Evolutionary conservation across 2,888 invertebrate genomes (phyloP), one percentile per base, ranked within the genome.

Genomic region (Timema cristinae): DNA sequence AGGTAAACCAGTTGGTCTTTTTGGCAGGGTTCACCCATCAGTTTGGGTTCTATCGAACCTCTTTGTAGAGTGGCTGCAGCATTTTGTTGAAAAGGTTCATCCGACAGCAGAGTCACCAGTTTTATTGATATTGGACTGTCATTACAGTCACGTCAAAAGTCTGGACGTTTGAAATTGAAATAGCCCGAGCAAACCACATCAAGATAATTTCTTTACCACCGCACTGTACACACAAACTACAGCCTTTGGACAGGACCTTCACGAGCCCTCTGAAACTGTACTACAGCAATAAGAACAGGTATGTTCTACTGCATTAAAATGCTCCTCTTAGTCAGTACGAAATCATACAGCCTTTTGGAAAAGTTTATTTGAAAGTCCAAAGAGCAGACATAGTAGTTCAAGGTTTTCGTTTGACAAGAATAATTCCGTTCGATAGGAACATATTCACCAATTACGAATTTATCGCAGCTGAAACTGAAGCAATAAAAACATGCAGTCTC

Each of bases 311-410:
- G 66, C 32, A 66, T 66, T 66, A 32, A 10, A 49, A n/a, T 10
- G 49, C 15, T 13, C 66, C 16, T 48, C 9, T 66, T 15, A 49
- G 47, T 66, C 66, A 11, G 9, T 66, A 66, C 4, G 48, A 66
- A 32, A n/a, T 66, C n/a, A 66, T 47, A 47, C 47, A 66, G 49
- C 32, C 66, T n/a, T 66, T 66, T 32, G 66, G 66, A 5, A 66
- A 66, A 2, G 10, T 13, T 48, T 66, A 66, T 13, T 47, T 66
- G 32, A 66, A 66, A 66, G 10, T 49, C 49, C 66, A 66, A 2
- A 32, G 66, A 66, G 9, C 66, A 9, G 66, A 32, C 49, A 32
- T 66, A 11, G 59, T 7, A 9, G 11, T 59, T 16, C 8, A 11
- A 16, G 59, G 59, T 11, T 59, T 59, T 59, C 7, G 59, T 15